Evolutionary conservation across 2,113 vertebrate species (phyloP).

Genomic region (Pao palembangensis): DNA sequence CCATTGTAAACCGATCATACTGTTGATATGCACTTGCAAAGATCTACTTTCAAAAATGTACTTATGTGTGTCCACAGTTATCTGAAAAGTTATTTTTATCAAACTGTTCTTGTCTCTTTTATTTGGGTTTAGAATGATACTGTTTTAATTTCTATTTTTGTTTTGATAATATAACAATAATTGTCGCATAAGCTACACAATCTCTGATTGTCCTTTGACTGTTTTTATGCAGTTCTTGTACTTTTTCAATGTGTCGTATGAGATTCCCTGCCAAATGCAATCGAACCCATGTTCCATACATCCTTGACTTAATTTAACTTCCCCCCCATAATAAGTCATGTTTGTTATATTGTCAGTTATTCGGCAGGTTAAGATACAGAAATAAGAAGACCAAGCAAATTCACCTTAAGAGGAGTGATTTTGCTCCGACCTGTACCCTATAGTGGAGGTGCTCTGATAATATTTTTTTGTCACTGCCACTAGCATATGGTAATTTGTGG

Average conservation of each 20-base stretch:
- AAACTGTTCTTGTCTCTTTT: too few species aligned
- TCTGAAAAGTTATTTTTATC: too few species aligned
- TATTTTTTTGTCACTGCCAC: conserved; percentile 9
- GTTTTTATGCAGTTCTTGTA: conserved; percentile 6
- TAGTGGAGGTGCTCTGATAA: background rate
- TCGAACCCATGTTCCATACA: background rate
- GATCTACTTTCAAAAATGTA: too few species aligned
- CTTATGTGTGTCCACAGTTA: too few species aligned
- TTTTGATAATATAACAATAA: background rate
- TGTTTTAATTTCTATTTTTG: background rate
- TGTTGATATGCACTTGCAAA: too few species aligned
- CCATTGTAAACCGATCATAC: conserved; percentile 1
- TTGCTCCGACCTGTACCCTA: background rate
- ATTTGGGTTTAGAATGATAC: background rate
- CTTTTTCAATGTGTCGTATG: conserved; percentile 13
- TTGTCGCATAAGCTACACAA: conserved; percentile 54
- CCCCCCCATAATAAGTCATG: background rate
- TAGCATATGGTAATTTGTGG: conserved; percentile 14
- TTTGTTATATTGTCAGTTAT: conserved; percentile 1
- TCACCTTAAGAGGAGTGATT: conserved; percentile 11
- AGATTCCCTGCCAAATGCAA: conserved; percentile 20
- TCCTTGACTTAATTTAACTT: background rate
- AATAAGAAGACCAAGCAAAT: conserved; percentile 1
- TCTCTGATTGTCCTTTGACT: conserved; percentile 13
- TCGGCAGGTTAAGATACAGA: background rate